Evolutionary conservation across 2,888 invertebrate genomes (phyloP), one percentile per base, ranked within the genome.

Genomic region (Drosophila cracens): DNA sequence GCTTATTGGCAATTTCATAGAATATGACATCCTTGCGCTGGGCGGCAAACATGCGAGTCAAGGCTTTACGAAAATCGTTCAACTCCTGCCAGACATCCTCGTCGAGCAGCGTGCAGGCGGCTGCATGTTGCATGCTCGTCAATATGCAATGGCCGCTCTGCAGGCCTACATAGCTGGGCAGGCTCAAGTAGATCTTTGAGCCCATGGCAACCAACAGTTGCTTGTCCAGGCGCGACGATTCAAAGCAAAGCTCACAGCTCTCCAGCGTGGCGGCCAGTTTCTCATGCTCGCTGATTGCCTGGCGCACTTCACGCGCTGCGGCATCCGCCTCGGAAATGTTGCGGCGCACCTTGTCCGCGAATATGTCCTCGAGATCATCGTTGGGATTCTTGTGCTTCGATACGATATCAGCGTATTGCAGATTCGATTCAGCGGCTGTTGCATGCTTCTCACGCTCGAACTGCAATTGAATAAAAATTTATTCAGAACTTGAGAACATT

Each of bases 11-110:
- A 11, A 96, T 96, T 94, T 99, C 99, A 94, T 97, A 97, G 93
- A 99, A 98, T 2, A 99, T 95, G 10, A 97, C 96, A 94, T 98
- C 98, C 91, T 96, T 95, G 59, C 96, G 95, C 85, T 95, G 95
- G 0, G 95, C 94, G 40, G 94, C 93, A 93, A 97, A 99, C 95
- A 98, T 96, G 69, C 95, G 94, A 0, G 96, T 96, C 13, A 99
- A 93, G 1, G 96, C 95, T 93, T 95, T 96, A 58, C 97, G 95
- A 90, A 97, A 97, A 25, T 90, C 88, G 94, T 95, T 94, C 70
- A 99, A 94, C 94, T 99, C 99, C 69, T 95, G 95, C 97, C 98
- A 99, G 54, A 97, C 96, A 94, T 99, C 98, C 94, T 99, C 99
- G 94, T 99, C 99, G 49, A 98, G 91, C 76, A 96, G 95, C 0